phyloP scores from a whole-genome alignment of 2,113 vertebrate species.

The Megalops atlanticus region DNA sequence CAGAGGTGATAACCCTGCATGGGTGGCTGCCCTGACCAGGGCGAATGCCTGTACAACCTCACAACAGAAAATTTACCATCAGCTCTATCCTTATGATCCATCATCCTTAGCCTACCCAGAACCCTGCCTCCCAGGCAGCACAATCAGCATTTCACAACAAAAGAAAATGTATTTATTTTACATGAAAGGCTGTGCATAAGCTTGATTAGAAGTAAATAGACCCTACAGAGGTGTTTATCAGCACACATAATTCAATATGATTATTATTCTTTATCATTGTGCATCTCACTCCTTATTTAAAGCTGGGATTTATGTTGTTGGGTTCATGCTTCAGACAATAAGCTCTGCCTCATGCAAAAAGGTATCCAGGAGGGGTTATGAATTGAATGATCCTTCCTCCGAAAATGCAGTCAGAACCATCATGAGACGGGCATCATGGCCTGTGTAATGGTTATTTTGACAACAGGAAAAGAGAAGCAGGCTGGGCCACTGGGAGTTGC shows the following conservation, averaged over 20 bases:
- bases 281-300: not conserved
- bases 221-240: not conserved
- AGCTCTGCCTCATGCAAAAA: not conserved
- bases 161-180: not conserved
- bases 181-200: not conserved
- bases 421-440: not conserved
- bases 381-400: not conserved
- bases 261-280: not conserved
- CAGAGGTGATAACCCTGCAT: too few species aligned
- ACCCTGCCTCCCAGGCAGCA: not conserved
- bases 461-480: not conserved
- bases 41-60: too few species aligned
- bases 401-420: not conserved
- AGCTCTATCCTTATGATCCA: not conserved
- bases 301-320: not conserved
- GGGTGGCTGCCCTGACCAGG: not conserved
- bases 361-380: not conserved
- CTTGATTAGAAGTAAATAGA: not conserved
- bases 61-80: too few species aligned
- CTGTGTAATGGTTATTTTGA: not conserved
- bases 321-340: not conserved
- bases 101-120: not conserved
- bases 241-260: not conserved
- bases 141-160: not conserved
- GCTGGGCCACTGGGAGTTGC: not conserved